A percentile compares a stretch with the other conserved stretches of the same genome.
phyloP scores from a whole-genome alignment of 2,888 invertebrate species.

The Cephus sareptanus region DNA sequence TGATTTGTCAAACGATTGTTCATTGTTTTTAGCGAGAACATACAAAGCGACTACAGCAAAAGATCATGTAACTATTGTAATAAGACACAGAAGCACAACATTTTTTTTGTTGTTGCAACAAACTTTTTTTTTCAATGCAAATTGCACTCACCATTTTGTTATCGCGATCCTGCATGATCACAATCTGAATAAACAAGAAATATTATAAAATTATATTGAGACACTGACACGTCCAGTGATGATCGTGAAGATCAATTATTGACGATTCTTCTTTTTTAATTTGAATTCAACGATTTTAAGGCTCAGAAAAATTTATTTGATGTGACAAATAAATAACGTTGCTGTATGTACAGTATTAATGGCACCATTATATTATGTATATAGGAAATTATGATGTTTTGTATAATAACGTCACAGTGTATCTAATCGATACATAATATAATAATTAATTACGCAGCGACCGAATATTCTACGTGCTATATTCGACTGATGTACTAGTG shows the following conservation, averaged over 20 bases:
- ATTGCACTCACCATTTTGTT: conserved; percentile 38
- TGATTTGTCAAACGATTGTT: too few species aligned
- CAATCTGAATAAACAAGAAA: conserved; percentile 34
- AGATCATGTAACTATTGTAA: neutral
- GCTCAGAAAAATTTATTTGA: neutral
- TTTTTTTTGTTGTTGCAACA: neutral
- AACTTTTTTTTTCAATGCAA: neutral
- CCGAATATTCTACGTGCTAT: too few species aligned
- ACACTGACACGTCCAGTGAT: neutral
- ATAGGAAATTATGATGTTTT: too few species aligned
- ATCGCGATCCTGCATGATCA: conserved; percentile 34
- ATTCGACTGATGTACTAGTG: too few species aligned
- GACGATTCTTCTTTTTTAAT: neutral
- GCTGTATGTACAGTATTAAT: too few species aligned
- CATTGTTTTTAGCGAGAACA: neutral
- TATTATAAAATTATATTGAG: neutral
- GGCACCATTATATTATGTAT: too few species aligned
- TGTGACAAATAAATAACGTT: too few species aligned
- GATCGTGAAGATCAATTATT: neutral
- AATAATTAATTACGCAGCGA: too few species aligned
- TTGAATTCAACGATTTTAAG: neutral
- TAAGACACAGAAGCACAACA: neutral
- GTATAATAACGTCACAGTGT: too few species aligned
- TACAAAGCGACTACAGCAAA: neutral
- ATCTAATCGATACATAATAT: too few species aligned